Evolutionary conservation across 2,888 invertebrate genomes (phyloP).

Genomic region (Leptura quadrifasciata): DNA sequence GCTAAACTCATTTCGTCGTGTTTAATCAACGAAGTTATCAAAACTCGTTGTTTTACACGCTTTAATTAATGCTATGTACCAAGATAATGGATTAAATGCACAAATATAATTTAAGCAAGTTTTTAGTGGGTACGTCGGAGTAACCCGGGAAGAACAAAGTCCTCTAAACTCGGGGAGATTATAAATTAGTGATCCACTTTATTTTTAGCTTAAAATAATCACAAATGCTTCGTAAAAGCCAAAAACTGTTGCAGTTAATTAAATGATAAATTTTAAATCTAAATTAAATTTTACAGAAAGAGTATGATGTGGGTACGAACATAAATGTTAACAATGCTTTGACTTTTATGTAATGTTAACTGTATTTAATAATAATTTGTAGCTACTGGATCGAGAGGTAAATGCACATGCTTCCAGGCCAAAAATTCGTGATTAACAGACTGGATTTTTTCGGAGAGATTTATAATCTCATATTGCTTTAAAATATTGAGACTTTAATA

Average conservation of each 20-base stretch:
- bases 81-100: constrained; percentile 21
- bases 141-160: neutral
- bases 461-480: too few species aligned
- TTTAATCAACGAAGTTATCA: constrained; percentile 11
- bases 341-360: too few species aligned
- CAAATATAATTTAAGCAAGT: neutral
- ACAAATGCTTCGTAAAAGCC: neutral
- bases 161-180: neutral
- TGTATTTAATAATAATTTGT: too few species aligned
- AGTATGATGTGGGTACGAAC: neutral
- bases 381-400: too few species aligned
- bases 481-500: too few species aligned
- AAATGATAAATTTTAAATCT: neutral
- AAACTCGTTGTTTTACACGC: constrained; percentile 24
- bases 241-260: neutral
- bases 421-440: too few species aligned
- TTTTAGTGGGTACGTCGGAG: neutral
- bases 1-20: constrained; percentile 5
- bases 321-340: too few species aligned
- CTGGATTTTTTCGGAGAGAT: too few species aligned
- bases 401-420: too few species aligned
- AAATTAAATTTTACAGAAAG: neutral
- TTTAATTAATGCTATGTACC: constrained; percentile 23
- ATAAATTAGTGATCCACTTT: neutral
- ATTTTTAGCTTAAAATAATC: neutral